phyloP scores from a whole-genome alignment of 2,888 invertebrate genomes.

The Syrphus vitripennis region DNA sequence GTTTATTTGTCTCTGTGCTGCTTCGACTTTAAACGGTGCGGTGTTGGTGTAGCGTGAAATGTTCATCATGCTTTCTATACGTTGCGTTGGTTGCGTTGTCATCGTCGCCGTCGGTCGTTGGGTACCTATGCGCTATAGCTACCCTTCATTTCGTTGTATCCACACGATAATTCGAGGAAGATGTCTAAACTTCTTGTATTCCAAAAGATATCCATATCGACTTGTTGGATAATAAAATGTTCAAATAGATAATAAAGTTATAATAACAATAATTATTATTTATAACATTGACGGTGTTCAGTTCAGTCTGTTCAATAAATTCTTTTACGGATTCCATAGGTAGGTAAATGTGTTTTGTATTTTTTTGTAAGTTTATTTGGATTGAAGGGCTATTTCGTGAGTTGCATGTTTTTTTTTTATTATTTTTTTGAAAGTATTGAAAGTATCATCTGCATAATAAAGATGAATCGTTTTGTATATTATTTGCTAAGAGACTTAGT shows the following conservation, averaged over 20 bases:
- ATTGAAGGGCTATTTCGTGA: slow-evolving; percentile 47
- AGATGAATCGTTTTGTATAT: slow-evolving; percentile 17
- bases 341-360: not conserved
- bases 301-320: not conserved
- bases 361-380: slow-evolving; percentile 36
- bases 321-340: not conserved
- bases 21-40: slow-evolving; percentile 36
- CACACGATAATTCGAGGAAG: slow-evolving; percentile 12
- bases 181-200: slow-evolving; percentile 56
- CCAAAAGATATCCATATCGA: slow-evolving; percentile 54
- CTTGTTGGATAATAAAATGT: slow-evolving; percentile 55
- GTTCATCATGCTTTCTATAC: not conserved
- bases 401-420: slow-evolving; percentile 53
- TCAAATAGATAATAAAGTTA: slow-evolving; percentile 67
- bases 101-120: too few species aligned
- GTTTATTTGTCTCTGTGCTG: slow-evolving; percentile 57
- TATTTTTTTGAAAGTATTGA: too few species aligned
- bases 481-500: slow-evolving; percentile 46
- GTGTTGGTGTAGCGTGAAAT: slow-evolving; percentile 30
- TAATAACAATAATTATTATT: slow-evolving; percentile 56
- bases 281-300: slow-evolving; percentile 42
- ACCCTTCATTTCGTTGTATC: not conserved
- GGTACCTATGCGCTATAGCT: too few species aligned
- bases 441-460: slow-evolving; percentile 56
- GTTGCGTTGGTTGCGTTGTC: not conserved